phyloP scores from a whole-genome alignment of 2,888 invertebrate genomes.

The Eilema caniola region DNA sequence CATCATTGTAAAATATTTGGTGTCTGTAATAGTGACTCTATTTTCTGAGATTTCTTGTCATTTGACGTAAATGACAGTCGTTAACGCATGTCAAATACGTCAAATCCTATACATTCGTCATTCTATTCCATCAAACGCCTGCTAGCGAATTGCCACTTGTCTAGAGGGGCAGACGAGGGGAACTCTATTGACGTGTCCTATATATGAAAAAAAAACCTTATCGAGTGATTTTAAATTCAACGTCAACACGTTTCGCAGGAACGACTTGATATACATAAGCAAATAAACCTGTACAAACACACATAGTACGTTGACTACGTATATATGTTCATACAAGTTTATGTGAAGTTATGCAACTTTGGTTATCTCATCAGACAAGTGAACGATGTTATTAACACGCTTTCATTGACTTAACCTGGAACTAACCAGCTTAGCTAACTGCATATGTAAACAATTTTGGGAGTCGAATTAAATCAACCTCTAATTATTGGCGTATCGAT shows the following conservation, averaged over 20 bases:
- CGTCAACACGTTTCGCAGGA: background rate
- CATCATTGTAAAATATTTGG: too few species aligned
- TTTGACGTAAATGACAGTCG: too few species aligned
- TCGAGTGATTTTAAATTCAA: background rate
- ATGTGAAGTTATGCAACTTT: background rate
- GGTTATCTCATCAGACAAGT: background rate
- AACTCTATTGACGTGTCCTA: too few species aligned
- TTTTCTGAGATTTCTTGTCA: too few species aligned
- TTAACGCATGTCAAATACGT: too few species aligned
- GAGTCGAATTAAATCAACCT: background rate
- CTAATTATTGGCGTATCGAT: background rate
- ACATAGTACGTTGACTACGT: too few species aligned
- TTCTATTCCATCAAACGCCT: too few species aligned
- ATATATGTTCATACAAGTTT: background rate
- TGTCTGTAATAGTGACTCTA: too few species aligned
- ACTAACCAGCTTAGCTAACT: background rate
- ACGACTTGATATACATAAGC: background rate
- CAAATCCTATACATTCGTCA: too few species aligned
- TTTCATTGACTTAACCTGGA: background rate
- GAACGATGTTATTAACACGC: background rate
- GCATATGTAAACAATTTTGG: background rate
- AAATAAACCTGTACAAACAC: background rate
- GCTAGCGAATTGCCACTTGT: too few species aligned
- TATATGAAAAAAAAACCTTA: background rate
- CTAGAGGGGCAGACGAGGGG: too few species aligned